Percentiles rank a stretch among this genome's conserved stretches.
phyloP scores from a whole-genome alignment of 2,113 vertebrate genomes.

The Amphiprion ocellaris region DNA sequence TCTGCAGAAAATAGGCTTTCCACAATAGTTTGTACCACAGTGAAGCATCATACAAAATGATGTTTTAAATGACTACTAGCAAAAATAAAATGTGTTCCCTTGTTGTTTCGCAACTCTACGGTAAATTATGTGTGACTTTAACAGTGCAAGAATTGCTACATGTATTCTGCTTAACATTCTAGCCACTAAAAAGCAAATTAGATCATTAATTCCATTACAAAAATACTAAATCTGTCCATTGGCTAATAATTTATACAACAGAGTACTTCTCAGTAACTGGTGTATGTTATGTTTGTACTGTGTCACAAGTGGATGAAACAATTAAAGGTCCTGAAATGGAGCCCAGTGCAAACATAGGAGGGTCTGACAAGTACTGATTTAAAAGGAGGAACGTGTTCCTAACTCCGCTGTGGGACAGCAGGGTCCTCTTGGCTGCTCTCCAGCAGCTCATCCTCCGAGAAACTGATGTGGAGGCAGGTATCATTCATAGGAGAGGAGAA shows the following conservation, averaged over 20 bases:
- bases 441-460: slow-evolving; percentile 89
- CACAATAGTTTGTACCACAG: slow-evolving; percentile 34
- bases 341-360: slow-evolving; percentile 52
- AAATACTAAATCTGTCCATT: slow-evolving; percentile 76
- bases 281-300: slow-evolving; percentile 40
- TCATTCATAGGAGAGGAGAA: slow-evolving; percentile 80
- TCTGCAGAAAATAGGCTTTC: background rate
- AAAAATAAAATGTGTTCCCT: slow-evolving; percentile 72
- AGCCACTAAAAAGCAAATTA: slow-evolving; percentile 64
- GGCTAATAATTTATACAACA: slow-evolving; percentile 64
- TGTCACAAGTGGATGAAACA: slow-evolving; percentile 52
- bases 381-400: slow-evolving; percentile 41
- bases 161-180: slow-evolving; percentile 64
- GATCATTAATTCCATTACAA: slow-evolving; percentile 71
- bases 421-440: slow-evolving; percentile 78
- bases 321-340: slow-evolving; percentile 55
- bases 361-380: slow-evolving; percentile 48
- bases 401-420: slow-evolving; percentile 66
- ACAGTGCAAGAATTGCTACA: slow-evolving; percentile 71
- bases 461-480: slow-evolving; percentile 90
- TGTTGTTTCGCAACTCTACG: slow-evolving; percentile 41
- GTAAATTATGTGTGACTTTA: slow-evolving; percentile 44
- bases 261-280: slow-evolving; percentile 44
- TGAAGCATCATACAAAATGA: slow-evolving; percentile 52
- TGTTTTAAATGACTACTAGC: slow-evolving; percentile 39